Conservation (phyloP, 2,113 vertebrate species). For the Tonatia bakeri region DNA sequence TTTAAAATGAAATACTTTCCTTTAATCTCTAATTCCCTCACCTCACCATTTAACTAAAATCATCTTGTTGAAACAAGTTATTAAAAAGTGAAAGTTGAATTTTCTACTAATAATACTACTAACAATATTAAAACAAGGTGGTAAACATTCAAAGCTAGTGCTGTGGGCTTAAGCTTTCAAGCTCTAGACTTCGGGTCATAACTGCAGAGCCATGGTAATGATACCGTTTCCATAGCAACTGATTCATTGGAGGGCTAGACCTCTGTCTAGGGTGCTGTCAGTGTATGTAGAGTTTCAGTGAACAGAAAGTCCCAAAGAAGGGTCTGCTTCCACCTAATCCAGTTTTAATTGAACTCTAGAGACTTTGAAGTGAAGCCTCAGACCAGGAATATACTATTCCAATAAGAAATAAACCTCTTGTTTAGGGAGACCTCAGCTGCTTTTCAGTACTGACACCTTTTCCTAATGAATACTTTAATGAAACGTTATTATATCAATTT, state of each 20-base stretch:
- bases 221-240: constrained; percentile 83
- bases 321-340: constrained; percentile 91
- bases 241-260: constrained; percentile 82
- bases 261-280: constrained; percentile 85
- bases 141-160: constrained; percentile 47
- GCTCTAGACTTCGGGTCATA: constrained; percentile 71
- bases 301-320: constrained; percentile 80
- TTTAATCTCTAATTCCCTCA: background rate
- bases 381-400: constrained; percentile 85
- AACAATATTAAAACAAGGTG: constrained; percentile 23
- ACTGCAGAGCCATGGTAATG: constrained; percentile 72
- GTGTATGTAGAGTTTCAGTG: constrained; percentile 79
- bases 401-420: constrained; percentile 71
- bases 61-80: constrained; percentile 7
- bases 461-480: constrained; percentile 85
- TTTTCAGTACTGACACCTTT: constrained; percentile 69
- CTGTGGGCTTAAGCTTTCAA: constrained; percentile 72
- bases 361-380: constrained; percentile 95
- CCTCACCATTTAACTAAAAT: background rate
- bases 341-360: constrained; percentile 99
- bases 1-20: background rate
- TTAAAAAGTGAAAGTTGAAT: constrained; percentile 5
- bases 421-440: constrained; percentile 84
- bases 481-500: constrained; percentile 34
- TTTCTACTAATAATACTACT: constrained; percentile 23